Evolutionary conservation across 2,113 vertebrate genomes (phyloP).

Genomic region (Cottus gobio): DNA sequence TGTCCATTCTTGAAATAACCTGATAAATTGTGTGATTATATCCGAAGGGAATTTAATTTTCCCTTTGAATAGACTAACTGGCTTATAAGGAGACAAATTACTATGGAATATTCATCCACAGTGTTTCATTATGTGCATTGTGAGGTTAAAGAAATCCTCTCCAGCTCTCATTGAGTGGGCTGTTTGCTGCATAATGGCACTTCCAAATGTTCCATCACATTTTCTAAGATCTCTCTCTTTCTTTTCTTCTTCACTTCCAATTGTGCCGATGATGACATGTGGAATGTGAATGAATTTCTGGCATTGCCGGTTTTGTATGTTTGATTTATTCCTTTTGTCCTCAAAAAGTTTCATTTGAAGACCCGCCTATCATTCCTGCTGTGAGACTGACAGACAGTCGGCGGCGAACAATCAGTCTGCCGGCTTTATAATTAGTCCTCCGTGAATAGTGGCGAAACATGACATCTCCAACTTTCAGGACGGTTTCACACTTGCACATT

Average conservation of each 20-base stretch:
- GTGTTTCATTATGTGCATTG: conserved; percentile 22
- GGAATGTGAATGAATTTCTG: conserved; percentile 23
- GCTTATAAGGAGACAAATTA: not conserved
- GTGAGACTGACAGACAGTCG: conserved; percentile 9
- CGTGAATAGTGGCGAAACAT: conserved; percentile 19
- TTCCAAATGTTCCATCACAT: conserved; percentile 31
- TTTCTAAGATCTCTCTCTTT: conserved; percentile 13
- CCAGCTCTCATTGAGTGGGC: conserved; percentile 11
- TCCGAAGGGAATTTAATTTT: not conserved
- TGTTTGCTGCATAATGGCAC: conserved; percentile 7
- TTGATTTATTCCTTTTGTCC: conserved; percentile 33
- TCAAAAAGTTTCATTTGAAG: conserved; percentile 3
- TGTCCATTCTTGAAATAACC: not conserved
- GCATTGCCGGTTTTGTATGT: conserved; percentile 13
- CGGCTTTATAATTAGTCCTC: conserved; percentile 49
- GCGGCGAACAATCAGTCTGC: conserved; percentile 6
- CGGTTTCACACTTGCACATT: conserved; percentile 35
- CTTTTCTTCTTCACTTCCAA: not conserved
- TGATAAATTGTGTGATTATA: conserved; percentile 16
- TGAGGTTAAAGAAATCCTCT: conserved; percentile 10
- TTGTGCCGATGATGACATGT: conserved; percentile 19
- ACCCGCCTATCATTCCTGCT: conserved; percentile 14
- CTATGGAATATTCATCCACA: conserved; percentile 15
- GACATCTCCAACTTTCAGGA: conserved; percentile 35
- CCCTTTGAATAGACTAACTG: conserved; percentile 24